Base-by-base conservation (phyloP, 2,888 invertebrate species). In the Antitype chi region DNA sequence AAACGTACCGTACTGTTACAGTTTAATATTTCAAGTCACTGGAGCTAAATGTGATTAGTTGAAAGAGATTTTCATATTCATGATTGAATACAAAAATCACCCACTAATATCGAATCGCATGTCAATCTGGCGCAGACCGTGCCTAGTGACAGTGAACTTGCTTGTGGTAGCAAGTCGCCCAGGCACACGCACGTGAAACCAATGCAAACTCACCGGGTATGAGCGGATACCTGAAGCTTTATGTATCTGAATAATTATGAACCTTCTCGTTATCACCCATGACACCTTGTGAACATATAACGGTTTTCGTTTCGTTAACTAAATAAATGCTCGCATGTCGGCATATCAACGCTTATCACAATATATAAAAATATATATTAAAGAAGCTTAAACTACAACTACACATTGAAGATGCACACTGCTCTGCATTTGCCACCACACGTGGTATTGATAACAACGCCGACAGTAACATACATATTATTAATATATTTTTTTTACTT, bases 261-360 rank as follows among this genome's bases (percentile, higher is more conserved):
- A 85, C 88, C 79, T 85, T 88, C 86, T 85, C 88, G 93, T 93
- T 93, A 95, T 94, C 95, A 94, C 92, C 91, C 94, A 93, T 92
- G 86, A 92, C 94, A 94, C 94, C 94, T 92, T 88, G 90, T 90
- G 87, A 89, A 91, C 90, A 88, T 91, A 91, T 89, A 90, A 90
- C 92, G 90, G 90, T 89, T 92, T 91, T 92, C 92, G 91, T 92
- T 93, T 93, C 91, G 93, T 93, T 95, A 96, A 93, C 94, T 94
- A 95, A 95, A 94, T 96, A 96, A 96, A 96, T 96, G 96, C 96
- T 96, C 95, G 93, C 93, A 95, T 94, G 94, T 94, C 95, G 95
- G 96, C 96, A 96, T 95, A 95, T 95, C 95, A 96, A 95, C 94
- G 94, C 96, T 96, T 96, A 96, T 96, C 96, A 96, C 96, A 96